These are phyloP conservation scores for Gymnocypris eckloni DNA, from an alignment of 2,797 vertebrate genomes.

Conservation along the genomic window DNA sequence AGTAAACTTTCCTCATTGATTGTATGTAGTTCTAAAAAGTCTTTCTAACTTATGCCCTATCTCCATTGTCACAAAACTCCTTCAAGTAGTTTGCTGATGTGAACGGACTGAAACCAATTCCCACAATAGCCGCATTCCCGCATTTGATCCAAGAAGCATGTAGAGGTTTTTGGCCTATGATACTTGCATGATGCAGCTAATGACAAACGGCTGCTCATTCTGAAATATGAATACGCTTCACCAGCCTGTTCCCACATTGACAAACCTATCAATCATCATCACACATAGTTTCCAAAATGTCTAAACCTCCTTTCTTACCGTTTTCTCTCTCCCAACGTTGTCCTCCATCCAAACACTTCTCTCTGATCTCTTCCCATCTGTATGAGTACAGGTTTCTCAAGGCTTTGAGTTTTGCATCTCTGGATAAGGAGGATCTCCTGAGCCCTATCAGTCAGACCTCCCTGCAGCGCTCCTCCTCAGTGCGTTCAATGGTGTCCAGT, in stretches of 20 bases:
- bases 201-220: constrained; percentile 51
- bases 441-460: constrained; percentile 98
- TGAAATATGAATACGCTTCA: background rate
- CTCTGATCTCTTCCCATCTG: constrained; percentile 50
- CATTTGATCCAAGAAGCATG: constrained; percentile 35
- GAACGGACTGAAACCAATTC: background rate
- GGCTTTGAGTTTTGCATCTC: constrained; percentile 96
- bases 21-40: constrained; percentile 20
- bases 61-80: constrained; percentile 17
- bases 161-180: constrained; percentile 15
- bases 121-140: background rate
- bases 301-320: background rate
- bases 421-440: constrained; percentile 97
- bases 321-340: constrained; percentile 64
- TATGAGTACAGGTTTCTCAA: constrained; percentile 90
- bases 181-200: constrained; percentile 35
- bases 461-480: constrained; percentile 95
- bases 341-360: constrained; percentile 46
- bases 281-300: constrained; percentile 9
- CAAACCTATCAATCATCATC: constrained; percentile 2
- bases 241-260: constrained; percentile 5
- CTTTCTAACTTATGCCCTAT: constrained; percentile 21
- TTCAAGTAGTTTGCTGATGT: constrained; percentile 32
- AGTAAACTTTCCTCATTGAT: constrained; percentile 10
- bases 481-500: constrained; percentile 96